These are phyloP conservation scores for Saguinus imperator DNA, from an alignment of 2,113 vertebrate species.

Conservation along the genomic window DNA sequence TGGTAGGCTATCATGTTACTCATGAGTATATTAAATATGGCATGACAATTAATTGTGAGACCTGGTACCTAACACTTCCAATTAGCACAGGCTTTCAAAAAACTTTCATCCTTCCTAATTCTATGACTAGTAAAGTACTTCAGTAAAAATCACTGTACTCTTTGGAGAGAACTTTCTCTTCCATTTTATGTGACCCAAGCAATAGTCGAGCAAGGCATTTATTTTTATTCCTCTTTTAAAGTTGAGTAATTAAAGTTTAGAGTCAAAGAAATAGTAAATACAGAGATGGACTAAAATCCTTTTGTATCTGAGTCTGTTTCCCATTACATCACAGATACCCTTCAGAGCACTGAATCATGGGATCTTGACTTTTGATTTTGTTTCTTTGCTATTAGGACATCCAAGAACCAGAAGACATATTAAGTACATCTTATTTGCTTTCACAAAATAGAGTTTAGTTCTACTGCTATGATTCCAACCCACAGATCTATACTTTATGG, in stretches of 20 bases:
- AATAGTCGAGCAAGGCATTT: background rate
- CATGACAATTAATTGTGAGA: background rate
- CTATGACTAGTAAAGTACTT: background rate
- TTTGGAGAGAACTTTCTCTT: background rate
- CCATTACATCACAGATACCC: background rate
- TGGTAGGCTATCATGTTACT: background rate
- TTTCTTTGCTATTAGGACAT: conserved; percentile 38
- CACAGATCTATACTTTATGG: conserved; percentile 53
- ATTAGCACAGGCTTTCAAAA: background rate
- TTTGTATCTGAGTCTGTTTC: background rate
- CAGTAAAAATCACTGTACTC: background rate
- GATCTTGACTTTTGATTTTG: conserved; percentile 22
- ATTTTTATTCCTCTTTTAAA: background rate
- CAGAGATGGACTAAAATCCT: background rate
- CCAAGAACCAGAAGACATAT: background rate
- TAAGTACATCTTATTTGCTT: conserved; percentile 8
- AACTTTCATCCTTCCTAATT: background rate
- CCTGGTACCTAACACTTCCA: background rate
- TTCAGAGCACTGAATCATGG: background rate
- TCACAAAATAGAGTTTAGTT: conserved; percentile 46
- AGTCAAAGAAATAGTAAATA: background rate
- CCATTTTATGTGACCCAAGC: background rate
- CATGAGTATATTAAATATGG: background rate
- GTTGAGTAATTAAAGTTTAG: background rate
- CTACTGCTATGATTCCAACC: conserved; percentile 30